A percentile compares a stretch with the other conserved stretches of the same genome.
Evolutionary conservation across 2,888 invertebrate species (phyloP).

Genomic region (Dynastes tityus): DNA sequence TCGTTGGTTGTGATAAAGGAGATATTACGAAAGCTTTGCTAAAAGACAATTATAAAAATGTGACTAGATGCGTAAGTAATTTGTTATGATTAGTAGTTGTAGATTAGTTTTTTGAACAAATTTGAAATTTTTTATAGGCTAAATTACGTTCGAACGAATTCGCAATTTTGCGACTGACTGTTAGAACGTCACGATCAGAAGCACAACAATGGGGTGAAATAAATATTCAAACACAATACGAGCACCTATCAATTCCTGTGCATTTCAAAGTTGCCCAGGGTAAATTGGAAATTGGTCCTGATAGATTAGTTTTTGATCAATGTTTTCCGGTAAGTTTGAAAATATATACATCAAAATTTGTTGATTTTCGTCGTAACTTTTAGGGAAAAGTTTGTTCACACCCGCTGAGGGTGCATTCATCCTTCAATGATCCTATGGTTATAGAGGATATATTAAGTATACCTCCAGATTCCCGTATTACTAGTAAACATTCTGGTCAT

Average conservation of each 20-base stretch:
- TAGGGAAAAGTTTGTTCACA: conserved; percentile 86
- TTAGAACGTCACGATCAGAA: conserved; percentile 80
- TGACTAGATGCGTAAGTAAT: conserved; percentile 67
- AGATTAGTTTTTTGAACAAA: not conserved
- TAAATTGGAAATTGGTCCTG: conserved; percentile 79
- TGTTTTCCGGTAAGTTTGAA: conserved; percentile 83
- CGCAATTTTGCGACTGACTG: conserved; percentile 81
- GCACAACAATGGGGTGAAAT: conserved; percentile 80
- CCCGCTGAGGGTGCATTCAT: conserved; percentile 85
- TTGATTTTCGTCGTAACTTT: conserved; percentile 13
- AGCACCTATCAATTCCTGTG: conserved; percentile 81
- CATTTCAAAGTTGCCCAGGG: conserved; percentile 84
- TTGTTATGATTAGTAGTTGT: no score
- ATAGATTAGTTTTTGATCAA: conserved; percentile 80
- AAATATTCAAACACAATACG: conserved; percentile 81
- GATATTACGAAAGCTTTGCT: conserved; percentile 65
- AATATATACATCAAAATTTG: not conserved
- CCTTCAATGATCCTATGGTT: conserved; percentile 86
- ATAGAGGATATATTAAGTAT: conserved; percentile 79
- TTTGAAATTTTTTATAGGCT: conserved; percentile 68
- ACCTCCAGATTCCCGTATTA: conserved; percentile 77
- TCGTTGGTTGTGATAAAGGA: conserved; percentile 77
- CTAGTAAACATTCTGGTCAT: conserved; percentile 71
- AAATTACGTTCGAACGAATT: conserved; percentile 75
- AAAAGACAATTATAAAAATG: conserved; percentile 67